Percentiles rank a stretch among this genome's conserved stretches.
Evolutionary conservation across 2,888 invertebrate genomes (phyloP).

Genomic region (Caenorhabditis sp.): DNA sequence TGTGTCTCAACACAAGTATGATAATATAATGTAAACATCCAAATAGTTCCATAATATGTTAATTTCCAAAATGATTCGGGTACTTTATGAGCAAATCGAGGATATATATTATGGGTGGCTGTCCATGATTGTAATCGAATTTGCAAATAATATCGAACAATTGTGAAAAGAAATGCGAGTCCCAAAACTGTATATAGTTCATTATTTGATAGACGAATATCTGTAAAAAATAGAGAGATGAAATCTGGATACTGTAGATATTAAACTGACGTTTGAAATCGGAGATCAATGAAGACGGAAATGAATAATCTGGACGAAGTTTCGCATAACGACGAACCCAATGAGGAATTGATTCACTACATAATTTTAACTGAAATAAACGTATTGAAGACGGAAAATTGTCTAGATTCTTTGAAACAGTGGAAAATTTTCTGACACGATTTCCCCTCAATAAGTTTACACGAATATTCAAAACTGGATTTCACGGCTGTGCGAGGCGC

Average conservation of each 20-base stretch:
- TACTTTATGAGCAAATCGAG: constrained; percentile 56
- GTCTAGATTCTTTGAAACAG: no score
- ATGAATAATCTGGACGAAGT: constrained; percentile 56
- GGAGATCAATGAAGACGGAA: constrained; percentile 48
- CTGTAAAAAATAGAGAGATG: constrained; percentile 28
- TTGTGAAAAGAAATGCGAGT: constrained; percentile 48
- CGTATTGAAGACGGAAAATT: background rate
- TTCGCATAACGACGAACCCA: constrained; percentile 48
- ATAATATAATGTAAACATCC: constrained; percentile 71
- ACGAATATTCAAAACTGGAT: no score
- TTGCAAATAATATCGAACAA: constrained; percentile 47
- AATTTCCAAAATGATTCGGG: constrained; percentile 73
- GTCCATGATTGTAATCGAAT: constrained; percentile 32
- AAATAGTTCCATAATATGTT: constrained; percentile 71
- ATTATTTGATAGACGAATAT: constrained; percentile 34
- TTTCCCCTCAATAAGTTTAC: no score
- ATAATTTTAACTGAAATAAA: constrained; percentile 38
- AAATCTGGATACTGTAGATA: background rate
- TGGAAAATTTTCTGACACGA: no score
- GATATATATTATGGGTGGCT: constrained; percentile 36
- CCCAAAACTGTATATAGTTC: constrained; percentile 40
- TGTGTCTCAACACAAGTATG: constrained; percentile 69
- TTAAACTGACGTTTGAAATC: constrained; percentile 36
- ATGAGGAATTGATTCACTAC: constrained; percentile 50
- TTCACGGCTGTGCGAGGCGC: no score